Percentiles rank a stretch among this genome's conserved stretches.
These are phyloP conservation scores for Sminthurinus signatus DNA, from an alignment of 1,140 invertebrate genomes.

Conservation along the genomic window DNA sequence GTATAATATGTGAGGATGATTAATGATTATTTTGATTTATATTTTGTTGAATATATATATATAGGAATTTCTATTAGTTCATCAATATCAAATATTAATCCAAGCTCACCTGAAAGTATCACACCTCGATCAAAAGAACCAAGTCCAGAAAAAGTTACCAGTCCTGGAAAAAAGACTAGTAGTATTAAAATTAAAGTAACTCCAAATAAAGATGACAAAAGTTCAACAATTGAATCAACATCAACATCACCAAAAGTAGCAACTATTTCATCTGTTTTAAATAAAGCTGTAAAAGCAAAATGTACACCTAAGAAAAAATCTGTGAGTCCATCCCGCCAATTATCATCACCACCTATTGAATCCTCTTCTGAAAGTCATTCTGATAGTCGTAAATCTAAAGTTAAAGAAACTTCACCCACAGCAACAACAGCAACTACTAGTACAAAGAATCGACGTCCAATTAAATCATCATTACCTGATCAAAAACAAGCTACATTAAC, in stretches of 20 bases:
- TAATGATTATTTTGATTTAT: too few relatives aligned
- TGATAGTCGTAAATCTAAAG: neutral
- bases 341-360: neutral
- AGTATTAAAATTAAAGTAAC: slow-evolving; percentile 4
- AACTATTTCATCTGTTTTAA: too few relatives aligned
- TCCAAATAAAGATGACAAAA: slow-evolving; percentile 13
- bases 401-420: neutral
- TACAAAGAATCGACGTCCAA: neutral
- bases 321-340: neutral
- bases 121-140: too few relatives aligned
- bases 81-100: neutral
- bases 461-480: neutral
- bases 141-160: too few relatives aligned
- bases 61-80: too few relatives aligned
- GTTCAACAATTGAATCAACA: neutral
- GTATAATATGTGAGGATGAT: too few relatives aligned
- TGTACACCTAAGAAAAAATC: neutral
- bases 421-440: neutral
- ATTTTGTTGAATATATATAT: too few relatives aligned
- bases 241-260: neutral
- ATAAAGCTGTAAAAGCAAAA: too few relatives aligned
- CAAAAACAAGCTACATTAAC: neutral
- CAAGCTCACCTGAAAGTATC: too few relatives aligned
- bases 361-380: slow-evolving; percentile 3
- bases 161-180: too few relatives aligned